A percentile compares a stretch with the other conserved stretches of the same genome.
These are phyloP conservation scores for Ichneumon xanthorius DNA, from an alignment of 2,888 invertebrate species.

Conservation along the genomic window DNA sequence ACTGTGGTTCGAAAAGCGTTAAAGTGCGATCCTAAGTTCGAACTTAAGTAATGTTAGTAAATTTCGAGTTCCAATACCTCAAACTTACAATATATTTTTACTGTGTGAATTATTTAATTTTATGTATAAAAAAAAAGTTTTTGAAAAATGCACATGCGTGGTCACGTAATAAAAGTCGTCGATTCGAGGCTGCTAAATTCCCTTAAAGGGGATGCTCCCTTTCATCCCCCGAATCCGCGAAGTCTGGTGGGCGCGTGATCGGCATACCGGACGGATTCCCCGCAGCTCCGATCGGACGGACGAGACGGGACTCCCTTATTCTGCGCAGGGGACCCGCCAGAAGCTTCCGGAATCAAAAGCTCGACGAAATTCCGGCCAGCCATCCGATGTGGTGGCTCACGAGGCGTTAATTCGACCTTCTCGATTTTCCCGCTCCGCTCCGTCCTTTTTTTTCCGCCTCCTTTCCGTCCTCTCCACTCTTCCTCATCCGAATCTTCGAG, in stretches of 20 bases:
- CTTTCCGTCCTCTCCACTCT: not conserved
- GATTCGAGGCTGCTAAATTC: constrained; percentile 67
- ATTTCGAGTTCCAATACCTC: no score
- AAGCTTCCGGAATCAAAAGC: constrained; percentile 67
- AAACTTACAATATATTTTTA: no score
- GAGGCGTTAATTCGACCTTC: constrained; percentile 64
- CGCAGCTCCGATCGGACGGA: constrained; percentile 70
- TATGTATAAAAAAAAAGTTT: not conserved
- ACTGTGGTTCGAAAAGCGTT: no score
- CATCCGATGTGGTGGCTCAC: constrained; percentile 47
- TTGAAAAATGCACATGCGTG: not conserved
- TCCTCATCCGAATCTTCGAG: constrained; percentile 1
- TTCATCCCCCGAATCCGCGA: constrained; percentile 40
- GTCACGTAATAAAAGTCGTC: constrained; percentile 55
- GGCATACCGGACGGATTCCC: constrained; percentile 79
- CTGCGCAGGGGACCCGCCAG: constrained; percentile 59
- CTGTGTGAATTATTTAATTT: not conserved
- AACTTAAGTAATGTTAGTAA: no score
- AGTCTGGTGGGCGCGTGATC: constrained; percentile 80
- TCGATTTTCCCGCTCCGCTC: constrained; percentile 32
- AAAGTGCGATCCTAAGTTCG: no score
- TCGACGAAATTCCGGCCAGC: constrained; percentile 60
- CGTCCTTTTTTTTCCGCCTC: constrained; percentile 30
- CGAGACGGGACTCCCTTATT: constrained; percentile 79
- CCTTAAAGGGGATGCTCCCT: constrained; percentile 82